Conservation (phyloP, 1,140 invertebrate species). For the Mizuhopecten yessoensis region DNA sequence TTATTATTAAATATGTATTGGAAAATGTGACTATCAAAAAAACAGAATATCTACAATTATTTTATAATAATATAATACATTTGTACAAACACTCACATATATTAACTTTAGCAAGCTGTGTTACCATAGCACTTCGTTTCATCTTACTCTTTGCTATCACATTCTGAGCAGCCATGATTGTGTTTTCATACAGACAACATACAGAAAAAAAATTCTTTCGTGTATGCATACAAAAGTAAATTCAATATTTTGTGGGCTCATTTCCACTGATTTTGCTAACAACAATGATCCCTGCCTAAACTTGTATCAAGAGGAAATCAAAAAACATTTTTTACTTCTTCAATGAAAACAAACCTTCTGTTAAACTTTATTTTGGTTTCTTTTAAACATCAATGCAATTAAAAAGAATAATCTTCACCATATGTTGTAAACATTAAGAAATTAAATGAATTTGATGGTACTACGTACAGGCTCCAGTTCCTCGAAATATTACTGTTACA, state of each 20-base stretch:
- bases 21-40: neutral
- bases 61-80: constrained; percentile 18
- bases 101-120: neutral
- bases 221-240: neutral
- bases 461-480: neutral
- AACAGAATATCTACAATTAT: constrained; percentile 1
- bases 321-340: too few species aligned
- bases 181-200: neutral
- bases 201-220: neutral
- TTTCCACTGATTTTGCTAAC: neutral
- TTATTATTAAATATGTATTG: constrained; percentile 12
- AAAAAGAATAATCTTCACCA: neutral
- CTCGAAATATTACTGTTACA: neutral
- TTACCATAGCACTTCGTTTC: neutral
- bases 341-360: too few species aligned
- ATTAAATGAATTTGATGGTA: too few species aligned
- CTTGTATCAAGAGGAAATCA: neutral
- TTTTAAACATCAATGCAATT: too few species aligned
- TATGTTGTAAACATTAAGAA: neutral
- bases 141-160: neutral
- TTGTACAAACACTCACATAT: neutral
- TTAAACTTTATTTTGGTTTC: too few species aligned
- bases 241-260: neutral
- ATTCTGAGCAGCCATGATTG: neutral
- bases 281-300: too few species aligned